These are phyloP conservation scores for Pipistrellus pipistrellus DNA, from an alignment of 2,797 vertebrate genomes.

Conservation along the genomic window DNA sequence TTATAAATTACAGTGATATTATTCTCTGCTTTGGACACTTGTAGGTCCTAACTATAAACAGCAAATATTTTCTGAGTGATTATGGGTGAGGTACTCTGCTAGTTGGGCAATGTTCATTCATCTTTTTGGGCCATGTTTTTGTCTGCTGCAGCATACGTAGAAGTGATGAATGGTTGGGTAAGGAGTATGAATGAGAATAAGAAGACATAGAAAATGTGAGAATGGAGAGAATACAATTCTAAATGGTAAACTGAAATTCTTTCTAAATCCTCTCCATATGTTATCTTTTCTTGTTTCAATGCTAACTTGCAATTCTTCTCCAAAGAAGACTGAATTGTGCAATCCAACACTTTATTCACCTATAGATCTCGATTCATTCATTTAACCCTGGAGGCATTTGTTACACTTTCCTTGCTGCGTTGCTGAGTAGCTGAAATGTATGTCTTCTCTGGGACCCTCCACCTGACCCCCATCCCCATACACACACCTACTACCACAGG, in stretches of 20 bases:
- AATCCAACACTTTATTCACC: background rate
- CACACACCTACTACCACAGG: conserved; percentile 89
- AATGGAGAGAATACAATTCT: background rate
- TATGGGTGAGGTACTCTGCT: background rate
- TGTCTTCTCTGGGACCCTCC: background rate
- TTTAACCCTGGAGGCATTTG: background rate
- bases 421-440: background rate
- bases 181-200: background rate
- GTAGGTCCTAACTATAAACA: background rate
- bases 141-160: background rate
- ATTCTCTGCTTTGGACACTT: background rate
- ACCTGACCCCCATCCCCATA: fast-evolving
- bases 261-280: background rate
- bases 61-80: background rate
- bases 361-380: background rate
- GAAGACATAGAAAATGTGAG: background rate
- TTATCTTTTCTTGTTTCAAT: background rate
- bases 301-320: background rate
- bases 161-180: background rate
- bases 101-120: background rate
- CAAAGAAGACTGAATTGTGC: background rate
- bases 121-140: background rate
- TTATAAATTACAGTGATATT: background rate
- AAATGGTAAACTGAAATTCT: background rate
- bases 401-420: background rate